phyloP scores from a whole-genome alignment of 2,113 vertebrate species.

The Lucifuga dentata region DNA sequence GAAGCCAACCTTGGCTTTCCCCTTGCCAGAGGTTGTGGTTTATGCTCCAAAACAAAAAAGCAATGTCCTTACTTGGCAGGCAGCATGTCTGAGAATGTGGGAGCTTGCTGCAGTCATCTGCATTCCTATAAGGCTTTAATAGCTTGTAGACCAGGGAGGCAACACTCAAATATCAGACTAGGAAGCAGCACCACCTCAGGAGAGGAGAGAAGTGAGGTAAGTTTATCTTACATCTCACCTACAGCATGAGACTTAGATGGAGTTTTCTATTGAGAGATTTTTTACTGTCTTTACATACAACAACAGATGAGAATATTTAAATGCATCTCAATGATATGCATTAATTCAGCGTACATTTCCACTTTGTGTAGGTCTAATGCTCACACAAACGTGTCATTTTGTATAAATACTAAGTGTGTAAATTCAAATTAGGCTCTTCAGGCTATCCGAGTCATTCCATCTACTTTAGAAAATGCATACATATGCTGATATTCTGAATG shows the following conservation, averaged over 20 bases:
- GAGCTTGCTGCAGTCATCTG: conserved; percentile 58
- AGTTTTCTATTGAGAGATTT: conserved; percentile 41
- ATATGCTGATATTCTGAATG: not conserved
- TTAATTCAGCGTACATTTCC: not conserved
- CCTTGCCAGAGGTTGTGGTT: conserved; percentile 45
- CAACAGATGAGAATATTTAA: no score
- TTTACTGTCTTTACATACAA: conserved; percentile 24
- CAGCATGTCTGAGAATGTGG: conserved; percentile 49
- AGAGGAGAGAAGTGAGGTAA: conserved; percentile 59
- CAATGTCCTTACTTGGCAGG: conserved; percentile 63
- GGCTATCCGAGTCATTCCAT: not conserved
- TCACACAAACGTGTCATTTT: not conserved
- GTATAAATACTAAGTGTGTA: not conserved
- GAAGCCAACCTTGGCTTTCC: conserved; percentile 30
- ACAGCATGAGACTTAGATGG: conserved; percentile 5
- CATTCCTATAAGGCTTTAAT: conserved; percentile 76
- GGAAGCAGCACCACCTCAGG: conserved; percentile 57
- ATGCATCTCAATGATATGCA: no score
- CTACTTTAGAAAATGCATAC: not conserved
- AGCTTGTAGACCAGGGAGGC: conserved; percentile 66
- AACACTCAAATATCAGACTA: conserved; percentile 67
- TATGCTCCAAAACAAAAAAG: conserved; percentile 59
- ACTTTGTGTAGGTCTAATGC: not conserved
- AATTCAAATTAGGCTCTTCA: not conserved
- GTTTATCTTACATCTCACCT: conserved; percentile 58